Conservation (phyloP, 1,140 invertebrate genomes). For the Eriocheir sinensis region DNA sequence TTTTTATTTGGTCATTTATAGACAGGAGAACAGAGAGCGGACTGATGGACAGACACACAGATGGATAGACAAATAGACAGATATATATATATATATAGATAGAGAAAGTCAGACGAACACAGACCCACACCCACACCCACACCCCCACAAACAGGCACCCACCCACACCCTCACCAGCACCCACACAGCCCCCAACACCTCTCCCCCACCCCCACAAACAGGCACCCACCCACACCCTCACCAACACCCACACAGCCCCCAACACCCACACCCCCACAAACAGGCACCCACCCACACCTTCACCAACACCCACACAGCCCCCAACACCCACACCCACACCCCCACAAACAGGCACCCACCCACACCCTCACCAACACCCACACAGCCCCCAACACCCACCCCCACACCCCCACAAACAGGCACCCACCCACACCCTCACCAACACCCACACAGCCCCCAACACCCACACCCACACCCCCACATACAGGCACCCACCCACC, state of each 20-base stretch:
- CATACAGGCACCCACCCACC: slow-evolving; percentile 34
- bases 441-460: slow-evolving; percentile 34
- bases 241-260: slow-evolving; percentile 32
- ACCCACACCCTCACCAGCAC: not conserved
- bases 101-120: too few relatives aligned
- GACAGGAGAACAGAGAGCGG: not conserved
- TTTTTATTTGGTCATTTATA: not conserved
- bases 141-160: too few relatives aligned
- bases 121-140: not conserved
- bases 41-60: not conserved
- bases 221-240: slow-evolving; percentile 33
- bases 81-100: too few relatives aligned
- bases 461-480: slow-evolving; percentile 33
- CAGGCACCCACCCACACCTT: slow-evolving; percentile 29
- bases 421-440: slow-evolving; percentile 36
- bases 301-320: not conserved
- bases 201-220: not conserved
- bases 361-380: not conserved
- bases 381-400: not conserved
- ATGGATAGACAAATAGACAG: not conserved
- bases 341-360: not conserved
- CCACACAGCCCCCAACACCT: not conserved
- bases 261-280: slow-evolving; percentile 33
- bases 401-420: not conserved
- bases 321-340: not conserved